These are phyloP conservation scores for Plectus sambesii DNA, from an alignment of 1,140 invertebrate species.

Conservation along the genomic window DNA sequence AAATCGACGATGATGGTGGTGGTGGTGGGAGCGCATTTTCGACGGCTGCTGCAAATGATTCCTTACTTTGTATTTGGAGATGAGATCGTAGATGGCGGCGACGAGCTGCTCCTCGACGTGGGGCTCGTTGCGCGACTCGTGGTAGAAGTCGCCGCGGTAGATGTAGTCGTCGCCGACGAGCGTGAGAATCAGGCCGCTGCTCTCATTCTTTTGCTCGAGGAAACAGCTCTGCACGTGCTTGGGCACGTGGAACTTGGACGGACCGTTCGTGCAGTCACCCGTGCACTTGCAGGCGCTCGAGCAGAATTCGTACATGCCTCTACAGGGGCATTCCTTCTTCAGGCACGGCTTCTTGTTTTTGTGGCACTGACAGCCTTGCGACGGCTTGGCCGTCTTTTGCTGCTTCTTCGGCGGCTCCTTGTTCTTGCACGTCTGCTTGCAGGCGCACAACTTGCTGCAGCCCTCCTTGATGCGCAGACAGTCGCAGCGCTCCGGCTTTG, in stretches of 20 bases:
- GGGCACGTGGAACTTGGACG: constrained; percentile 44
- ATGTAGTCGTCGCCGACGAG: constrained; percentile 45
- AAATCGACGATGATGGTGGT: no score
- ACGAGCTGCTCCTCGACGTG: constrained; percentile 45
- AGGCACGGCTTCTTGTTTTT: constrained; percentile 45
- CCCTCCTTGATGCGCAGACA: constrained; percentile 44
- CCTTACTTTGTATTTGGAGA: constrained; percentile 43
- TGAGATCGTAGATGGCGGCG: constrained; percentile 44
- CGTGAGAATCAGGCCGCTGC: constrained; percentile 44
- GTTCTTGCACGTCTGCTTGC: constrained; percentile 45
- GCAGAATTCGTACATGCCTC: constrained; percentile 44
- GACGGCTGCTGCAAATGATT: no score
- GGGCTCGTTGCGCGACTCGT: constrained; percentile 42
- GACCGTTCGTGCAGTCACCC: constrained; percentile 43
- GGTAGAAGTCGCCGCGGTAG: constrained; percentile 45
- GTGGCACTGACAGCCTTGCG: constrained; percentile 41
- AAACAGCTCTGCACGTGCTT: constrained; percentile 46
- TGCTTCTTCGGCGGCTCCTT: constrained; percentile 41
- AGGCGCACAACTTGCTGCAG: constrained; percentile 43
- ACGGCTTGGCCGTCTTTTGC: constrained; percentile 36
- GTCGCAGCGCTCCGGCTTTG: constrained; percentile 42
- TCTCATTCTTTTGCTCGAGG: constrained; percentile 44
- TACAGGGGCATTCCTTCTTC: constrained; percentile 44
- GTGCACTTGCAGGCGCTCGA: constrained; percentile 41
- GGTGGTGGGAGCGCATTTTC: no score